These are phyloP conservation scores for Falco biarmicus DNA, from an alignment of 2,797 vertebrate genomes.

Conservation along the genomic window DNA sequence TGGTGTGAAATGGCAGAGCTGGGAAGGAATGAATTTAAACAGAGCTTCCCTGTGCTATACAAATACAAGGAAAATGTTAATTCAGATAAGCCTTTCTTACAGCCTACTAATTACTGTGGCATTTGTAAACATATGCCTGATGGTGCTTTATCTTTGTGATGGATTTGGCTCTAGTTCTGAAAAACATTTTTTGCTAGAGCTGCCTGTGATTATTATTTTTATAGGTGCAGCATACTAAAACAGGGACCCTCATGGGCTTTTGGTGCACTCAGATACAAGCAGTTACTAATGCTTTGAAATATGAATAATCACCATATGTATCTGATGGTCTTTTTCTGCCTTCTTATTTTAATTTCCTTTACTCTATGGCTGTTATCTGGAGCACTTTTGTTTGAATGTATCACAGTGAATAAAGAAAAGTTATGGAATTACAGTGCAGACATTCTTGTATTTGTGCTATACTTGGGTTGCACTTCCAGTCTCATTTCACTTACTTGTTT, in stretches of 20 bases:
- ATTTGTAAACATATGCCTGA: slow-evolving; percentile 64
- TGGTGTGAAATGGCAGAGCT: not conserved
- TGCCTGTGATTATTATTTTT: slow-evolving; percentile 33
- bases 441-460: slow-evolving; percentile 19
- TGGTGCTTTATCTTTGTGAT: slow-evolving; percentile 62
- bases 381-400: slow-evolving; percentile 63
- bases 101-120: slow-evolving; percentile 59
- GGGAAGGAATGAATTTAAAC: slow-evolving; percentile 38
- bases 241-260: slow-evolving; percentile 33
- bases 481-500: not conserved
- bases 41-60: not conserved
- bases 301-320: slow-evolving; percentile 37
- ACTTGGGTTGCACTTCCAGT: not conserved
- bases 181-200: slow-evolving; percentile 36
- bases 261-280: slow-evolving; percentile 42
- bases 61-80: slow-evolving; percentile 3
- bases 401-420: slow-evolving; percentile 51
- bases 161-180: slow-evolving; percentile 35
- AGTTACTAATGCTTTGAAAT: slow-evolving; percentile 58
- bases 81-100: slow-evolving; percentile 49
- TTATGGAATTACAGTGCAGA: slow-evolving; percentile 24
- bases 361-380: slow-evolving; percentile 33
- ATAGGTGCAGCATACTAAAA: slow-evolving; percentile 32
- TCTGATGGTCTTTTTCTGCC: slow-evolving; percentile 50
- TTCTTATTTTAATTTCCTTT: slow-evolving; percentile 59